phyloP scores from a whole-genome alignment of 2,797 vertebrate genomes.

The Sylvia borin region DNA sequence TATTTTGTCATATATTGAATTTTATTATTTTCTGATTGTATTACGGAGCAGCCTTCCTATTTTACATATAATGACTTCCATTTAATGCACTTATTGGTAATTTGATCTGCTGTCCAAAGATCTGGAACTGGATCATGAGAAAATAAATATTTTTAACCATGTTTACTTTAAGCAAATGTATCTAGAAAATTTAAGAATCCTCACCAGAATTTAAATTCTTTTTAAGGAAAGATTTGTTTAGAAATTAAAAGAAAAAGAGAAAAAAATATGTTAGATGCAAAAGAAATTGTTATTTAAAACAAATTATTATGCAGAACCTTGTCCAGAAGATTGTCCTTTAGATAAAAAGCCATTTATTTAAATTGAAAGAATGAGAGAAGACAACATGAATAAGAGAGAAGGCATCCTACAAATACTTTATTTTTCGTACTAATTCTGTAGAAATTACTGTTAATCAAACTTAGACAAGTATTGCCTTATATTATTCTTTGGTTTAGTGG shows the following conservation, averaged over 20 bases:
- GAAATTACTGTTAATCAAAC: neutral
- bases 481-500: neutral
- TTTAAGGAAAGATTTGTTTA: neutral
- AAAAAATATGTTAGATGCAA: neutral
- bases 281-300: neutral
- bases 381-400: neutral
- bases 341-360: neutral
- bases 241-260: neutral
- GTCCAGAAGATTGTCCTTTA: neutral
- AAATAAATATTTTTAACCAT: neutral
- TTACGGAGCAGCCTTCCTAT: neutral
- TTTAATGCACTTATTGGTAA: slow-evolving; percentile 9
- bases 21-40: neutral
- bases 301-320: neutral
- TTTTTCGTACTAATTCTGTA: neutral
- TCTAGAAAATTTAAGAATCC: neutral
- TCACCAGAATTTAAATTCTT: neutral
- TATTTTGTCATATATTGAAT: neutral
- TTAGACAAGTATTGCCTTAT: neutral
- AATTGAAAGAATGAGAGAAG: neutral
- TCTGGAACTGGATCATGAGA: neutral
- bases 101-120: neutral
- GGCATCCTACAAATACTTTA: neutral
- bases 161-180: neutral
- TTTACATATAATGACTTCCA: slow-evolving; percentile 8